Conservation (phyloP, 2,888 invertebrate species). For the Diaprepes abbreviatus region DNA sequence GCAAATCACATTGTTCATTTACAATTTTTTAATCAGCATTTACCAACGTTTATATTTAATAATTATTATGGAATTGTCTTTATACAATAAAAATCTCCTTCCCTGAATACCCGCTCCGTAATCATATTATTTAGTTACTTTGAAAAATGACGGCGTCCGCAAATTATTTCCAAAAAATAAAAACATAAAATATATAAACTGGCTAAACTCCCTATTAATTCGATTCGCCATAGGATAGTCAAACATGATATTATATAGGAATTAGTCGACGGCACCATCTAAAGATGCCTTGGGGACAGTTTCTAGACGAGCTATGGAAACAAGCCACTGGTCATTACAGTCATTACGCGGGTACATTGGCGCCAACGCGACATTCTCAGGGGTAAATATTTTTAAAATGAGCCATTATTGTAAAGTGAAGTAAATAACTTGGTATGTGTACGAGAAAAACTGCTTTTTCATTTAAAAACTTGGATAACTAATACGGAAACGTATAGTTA, state of each 20-base stretch:
- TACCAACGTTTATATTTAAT: no score
- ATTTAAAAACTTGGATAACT: no score
- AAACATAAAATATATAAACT: no score
- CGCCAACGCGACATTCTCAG: constrained; percentile 13
- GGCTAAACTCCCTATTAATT: not conserved
- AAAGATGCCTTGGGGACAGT: constrained; percentile 16
- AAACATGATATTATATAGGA: constrained; percentile 5
- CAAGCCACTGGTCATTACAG: constrained; percentile 10
- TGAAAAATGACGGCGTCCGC: no score
- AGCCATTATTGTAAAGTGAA: not conserved
- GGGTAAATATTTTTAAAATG: constrained; percentile 18
- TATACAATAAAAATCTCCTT: no score
- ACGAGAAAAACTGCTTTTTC: no score
- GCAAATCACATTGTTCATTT: no score
- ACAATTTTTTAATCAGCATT: no score
- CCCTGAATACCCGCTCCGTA: no score
- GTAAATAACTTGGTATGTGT: not conserved
- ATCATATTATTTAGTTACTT: no score
- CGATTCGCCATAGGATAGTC: constrained; percentile 8
- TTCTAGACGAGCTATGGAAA: constrained; percentile 4
- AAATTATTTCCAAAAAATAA: no score
- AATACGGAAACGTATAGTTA: not conserved
- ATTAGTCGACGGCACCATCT: constrained; percentile 9
- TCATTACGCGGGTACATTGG: constrained; percentile 2
- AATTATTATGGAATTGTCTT: no score